Conservation (phyloP, 2,113 vertebrate species). For the Microcebus ravelobensis region DNA sequence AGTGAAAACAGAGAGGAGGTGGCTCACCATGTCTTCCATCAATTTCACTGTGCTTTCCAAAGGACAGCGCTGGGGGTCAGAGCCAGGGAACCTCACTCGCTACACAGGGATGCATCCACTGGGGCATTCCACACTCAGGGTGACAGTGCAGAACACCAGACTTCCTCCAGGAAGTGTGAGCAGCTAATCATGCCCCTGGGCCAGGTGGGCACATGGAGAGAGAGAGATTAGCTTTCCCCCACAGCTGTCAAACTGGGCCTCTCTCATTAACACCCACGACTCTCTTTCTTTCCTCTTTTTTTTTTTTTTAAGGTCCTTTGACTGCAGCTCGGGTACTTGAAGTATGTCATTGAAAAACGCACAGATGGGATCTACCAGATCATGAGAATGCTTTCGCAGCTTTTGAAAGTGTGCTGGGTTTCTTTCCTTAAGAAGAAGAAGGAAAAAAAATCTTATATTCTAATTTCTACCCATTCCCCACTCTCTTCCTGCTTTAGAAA, state of each 20-base stretch:
- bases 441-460: slow-evolving; percentile 13
- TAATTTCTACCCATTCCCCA: slow-evolving; percentile 51
- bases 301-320: slow-evolving; percentile 50
- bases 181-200: slow-evolving; percentile 46
- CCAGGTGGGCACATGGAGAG: slow-evolving; percentile 33
- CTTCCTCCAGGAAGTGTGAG: slow-evolving; percentile 58
- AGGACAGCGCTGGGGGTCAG: neutral
- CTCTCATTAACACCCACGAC: slow-evolving; percentile 67
- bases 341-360: slow-evolving; percentile 69
- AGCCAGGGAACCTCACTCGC: neutral
- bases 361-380: slow-evolving; percentile 75
- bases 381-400: slow-evolving; percentile 50
- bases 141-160: slow-evolving; percentile 28
- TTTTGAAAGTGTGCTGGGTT: slow-evolving; percentile 61
- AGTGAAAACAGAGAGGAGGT: neutral
- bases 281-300: neutral
- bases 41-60: slow-evolving; percentile 20
- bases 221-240: slow-evolving; percentile 24
- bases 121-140: neutral
- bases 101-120: neutral
- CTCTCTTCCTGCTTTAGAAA: slow-evolving; percentile 55
- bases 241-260: slow-evolving; percentile 63
- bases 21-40: slow-evolving; percentile 26
- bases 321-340: slow-evolving; percentile 66
- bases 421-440: slow-evolving; percentile 49